These are phyloP conservation scores for Linepithema humile DNA, from an alignment of 1,140 invertebrate species.

Conservation along the genomic window DNA sequence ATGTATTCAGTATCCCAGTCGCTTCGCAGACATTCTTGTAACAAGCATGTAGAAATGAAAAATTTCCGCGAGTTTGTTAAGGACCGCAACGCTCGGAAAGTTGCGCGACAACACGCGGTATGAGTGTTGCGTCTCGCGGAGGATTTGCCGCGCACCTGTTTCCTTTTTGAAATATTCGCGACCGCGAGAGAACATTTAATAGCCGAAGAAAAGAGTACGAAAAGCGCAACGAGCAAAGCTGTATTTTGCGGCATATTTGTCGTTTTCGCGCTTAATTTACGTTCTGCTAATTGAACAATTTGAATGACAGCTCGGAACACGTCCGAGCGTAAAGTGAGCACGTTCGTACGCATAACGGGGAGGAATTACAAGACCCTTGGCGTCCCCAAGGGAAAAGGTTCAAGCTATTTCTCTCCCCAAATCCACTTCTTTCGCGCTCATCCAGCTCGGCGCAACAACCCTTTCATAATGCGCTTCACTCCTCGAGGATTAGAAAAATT, in stretches of 20 bases:
- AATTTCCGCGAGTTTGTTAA: conserved; percentile 40
- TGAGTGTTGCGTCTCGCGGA: background rate
- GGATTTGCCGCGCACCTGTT: conserved; percentile 40
- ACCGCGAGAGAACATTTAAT: conserved; percentile 18
- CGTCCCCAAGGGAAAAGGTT: background rate
- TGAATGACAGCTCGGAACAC: background rate
- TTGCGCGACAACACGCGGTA: conserved; percentile 4
- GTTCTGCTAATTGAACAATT: conserved; percentile 22
- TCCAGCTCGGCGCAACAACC: conserved; percentile 7
- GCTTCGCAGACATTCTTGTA: background rate
- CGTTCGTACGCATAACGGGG: background rate
- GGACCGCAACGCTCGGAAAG: background rate
- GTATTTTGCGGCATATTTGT: background rate
- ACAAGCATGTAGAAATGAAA: conserved; percentile 28
- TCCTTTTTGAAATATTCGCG: conserved; percentile 27
- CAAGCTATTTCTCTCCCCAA: conserved; percentile 1
- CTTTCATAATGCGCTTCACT: conserved; percentile 1
- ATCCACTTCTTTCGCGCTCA: conserved; percentile 39
- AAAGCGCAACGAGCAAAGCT: background rate
- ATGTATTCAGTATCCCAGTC: background rate
- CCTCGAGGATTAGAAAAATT: conserved; percentile 46
- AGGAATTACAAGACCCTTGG: conserved; percentile 25
- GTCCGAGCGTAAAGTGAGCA: background rate
- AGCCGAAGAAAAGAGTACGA: background rate
- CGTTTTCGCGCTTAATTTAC: no score